A percentile compares a stretch with the other conserved stretches of the same genome.
phyloP scores from a whole-genome alignment of 2,113 vertebrate genomes.

The Falco punctatus region DNA sequence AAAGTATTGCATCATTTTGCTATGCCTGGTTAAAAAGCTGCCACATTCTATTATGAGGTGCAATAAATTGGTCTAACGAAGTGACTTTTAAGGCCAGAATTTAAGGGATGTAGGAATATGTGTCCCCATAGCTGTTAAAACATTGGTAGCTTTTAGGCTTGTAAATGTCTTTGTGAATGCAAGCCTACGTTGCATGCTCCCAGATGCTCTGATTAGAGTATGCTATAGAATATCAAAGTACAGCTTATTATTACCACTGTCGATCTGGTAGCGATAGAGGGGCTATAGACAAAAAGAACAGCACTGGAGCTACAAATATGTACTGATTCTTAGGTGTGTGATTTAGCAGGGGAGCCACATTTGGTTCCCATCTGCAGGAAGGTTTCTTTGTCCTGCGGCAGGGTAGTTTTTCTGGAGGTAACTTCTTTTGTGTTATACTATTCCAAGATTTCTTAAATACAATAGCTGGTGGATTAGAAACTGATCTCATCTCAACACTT shows the following conservation, averaged over 20 bases:
- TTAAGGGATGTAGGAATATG: not conserved
- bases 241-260: not conserved
- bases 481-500: not conserved
- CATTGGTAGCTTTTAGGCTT: not conserved
- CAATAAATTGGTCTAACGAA: not conserved
- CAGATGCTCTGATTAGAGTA: not conserved
- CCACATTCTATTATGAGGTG: not conserved
- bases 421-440: not conserved
- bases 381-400: not conserved
- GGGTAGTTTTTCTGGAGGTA: not conserved
- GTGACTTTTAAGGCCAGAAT: not conserved
- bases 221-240: not conserved
- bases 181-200: not conserved
- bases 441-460: not conserved
- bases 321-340: not conserved
- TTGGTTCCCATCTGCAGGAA: not conserved
- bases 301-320: not conserved
- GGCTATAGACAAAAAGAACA: not conserved
- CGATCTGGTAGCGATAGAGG: not conserved
- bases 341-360: not conserved
- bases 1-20: not conserved
- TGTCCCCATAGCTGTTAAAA: not conserved
- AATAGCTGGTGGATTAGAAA: not conserved
- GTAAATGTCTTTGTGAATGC: not conserved
- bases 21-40: not conserved